phyloP scores from a whole-genome alignment of 2,797 vertebrate genomes.

The Brachyalestes nurse region DNA sequence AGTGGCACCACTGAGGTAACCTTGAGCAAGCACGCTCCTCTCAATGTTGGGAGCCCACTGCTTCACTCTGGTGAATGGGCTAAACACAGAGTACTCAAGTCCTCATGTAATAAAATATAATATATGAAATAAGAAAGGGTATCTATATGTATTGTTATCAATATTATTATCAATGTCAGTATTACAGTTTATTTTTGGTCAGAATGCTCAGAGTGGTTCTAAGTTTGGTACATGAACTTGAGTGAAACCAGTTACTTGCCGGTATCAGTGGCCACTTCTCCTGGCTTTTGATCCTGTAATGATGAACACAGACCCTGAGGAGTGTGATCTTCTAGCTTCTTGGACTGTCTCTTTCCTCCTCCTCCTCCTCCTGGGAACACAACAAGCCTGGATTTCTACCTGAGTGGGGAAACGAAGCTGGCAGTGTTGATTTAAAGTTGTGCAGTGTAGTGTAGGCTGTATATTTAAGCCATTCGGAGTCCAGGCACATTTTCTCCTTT shows the following conservation, averaged over 20 bases:
- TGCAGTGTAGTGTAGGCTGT: constrained; percentile 5
- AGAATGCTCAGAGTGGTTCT: too few species aligned
- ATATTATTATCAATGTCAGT: too few species aligned
- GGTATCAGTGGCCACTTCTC: not conserved
- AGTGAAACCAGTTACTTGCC: too few species aligned
- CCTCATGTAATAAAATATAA: too few species aligned
- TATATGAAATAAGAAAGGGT: too few species aligned
- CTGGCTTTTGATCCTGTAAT: constrained; percentile 39
- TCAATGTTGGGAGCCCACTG: too few species aligned
- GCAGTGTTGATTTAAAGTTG: constrained; percentile 36
- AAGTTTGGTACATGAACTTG: too few species aligned
- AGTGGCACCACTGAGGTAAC: too few species aligned
- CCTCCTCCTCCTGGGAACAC: constrained; percentile 27
- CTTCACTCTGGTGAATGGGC: too few species aligned
- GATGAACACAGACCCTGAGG: constrained; percentile 48
- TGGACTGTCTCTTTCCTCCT: constrained; percentile 33
- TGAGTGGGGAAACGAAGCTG: constrained; percentile 15
- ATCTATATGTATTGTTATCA: too few species aligned
- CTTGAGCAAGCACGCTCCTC: too few species aligned
- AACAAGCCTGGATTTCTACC: constrained; percentile 44
- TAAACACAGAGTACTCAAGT: too few species aligned
- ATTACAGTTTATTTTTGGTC: not conserved
- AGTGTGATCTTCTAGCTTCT: constrained; percentile 38
- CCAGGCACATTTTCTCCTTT: constrained; percentile 28
- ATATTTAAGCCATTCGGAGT: constrained; percentile 26